Percentiles rank a stretch among this genome's conserved stretches.
Conservation (phyloP, 2,797 vertebrate species). For the Lacerta agilis region DNA sequence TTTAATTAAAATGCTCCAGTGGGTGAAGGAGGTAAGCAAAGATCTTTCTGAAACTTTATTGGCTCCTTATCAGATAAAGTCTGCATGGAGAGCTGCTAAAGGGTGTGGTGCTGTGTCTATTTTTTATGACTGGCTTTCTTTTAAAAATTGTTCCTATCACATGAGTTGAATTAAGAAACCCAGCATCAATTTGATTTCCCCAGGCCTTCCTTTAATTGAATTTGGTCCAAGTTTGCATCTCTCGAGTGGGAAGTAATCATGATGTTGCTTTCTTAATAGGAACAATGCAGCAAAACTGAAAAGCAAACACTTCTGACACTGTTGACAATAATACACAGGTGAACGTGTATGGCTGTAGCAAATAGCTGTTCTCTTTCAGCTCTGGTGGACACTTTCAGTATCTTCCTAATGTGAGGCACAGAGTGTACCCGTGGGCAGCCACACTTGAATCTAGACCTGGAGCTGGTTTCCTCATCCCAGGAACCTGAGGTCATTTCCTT, state of each 20-base stretch:
- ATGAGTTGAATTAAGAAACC: neutral
- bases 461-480: neutral
- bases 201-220: neutral
- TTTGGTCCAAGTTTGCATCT: slow-evolving; percentile 25
- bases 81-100: slow-evolving; percentile 3
- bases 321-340: neutral
- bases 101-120: neutral
- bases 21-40: slow-evolving; percentile 13
- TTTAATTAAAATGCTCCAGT: slow-evolving; percentile 29
- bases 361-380: neutral
- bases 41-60: slow-evolving; percentile 12
- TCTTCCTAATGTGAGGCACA: neutral
- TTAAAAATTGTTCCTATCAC: slow-evolving; percentile 15
- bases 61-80: slow-evolving; percentile 28
- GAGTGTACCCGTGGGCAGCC: no score
- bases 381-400: neutral
- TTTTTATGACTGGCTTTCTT: neutral
- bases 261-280: neutral
- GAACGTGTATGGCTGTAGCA: neutral
- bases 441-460: neutral
- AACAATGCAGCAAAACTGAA: neutral
- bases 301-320: neutral
- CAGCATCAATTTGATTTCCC: neutral
- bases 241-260: neutral
- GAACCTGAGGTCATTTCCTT: no score